Conservation (phyloP, 2,113 vertebrate genomes). For the Burhinus oedicnemus region DNA sequence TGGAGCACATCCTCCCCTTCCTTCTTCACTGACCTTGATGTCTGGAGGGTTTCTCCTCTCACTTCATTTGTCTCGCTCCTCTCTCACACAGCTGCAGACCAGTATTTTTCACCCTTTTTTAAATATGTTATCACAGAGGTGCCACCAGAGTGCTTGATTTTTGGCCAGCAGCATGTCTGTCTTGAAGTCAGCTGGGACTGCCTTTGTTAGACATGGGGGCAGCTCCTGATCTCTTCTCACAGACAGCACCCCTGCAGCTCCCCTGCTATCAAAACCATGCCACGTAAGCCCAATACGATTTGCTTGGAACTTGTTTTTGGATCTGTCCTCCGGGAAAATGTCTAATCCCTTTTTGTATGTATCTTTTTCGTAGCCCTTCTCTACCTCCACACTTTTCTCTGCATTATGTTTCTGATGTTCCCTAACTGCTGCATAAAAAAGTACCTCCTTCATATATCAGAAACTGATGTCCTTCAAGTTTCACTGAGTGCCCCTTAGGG, state of each 20-base stretch:
- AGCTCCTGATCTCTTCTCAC: background rate
- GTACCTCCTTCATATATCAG: background rate
- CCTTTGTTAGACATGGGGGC: rapidly evolving
- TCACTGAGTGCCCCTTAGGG: background rate
- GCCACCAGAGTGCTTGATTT: background rate
- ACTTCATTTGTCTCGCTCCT: background rate
- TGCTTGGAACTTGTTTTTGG: background rate
- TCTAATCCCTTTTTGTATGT: rapidly evolving
- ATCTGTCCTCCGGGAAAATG: background rate
- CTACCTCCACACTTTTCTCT: background rate
- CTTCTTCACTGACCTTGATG: background rate
- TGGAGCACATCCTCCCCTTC: background rate
- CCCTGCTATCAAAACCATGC: background rate
- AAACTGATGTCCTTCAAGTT: background rate
- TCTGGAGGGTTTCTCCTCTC: background rate
- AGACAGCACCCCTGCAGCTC: background rate
- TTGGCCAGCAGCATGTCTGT: rapidly evolving
- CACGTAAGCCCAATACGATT: rapidly evolving
- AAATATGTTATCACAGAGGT: background rate
- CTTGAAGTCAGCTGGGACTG: background rate
- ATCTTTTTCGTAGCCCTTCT: background rate
- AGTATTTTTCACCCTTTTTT: background rate
- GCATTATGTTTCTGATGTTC: background rate
- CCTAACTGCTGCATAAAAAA: background rate
- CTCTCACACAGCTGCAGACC: background rate